These are phyloP conservation scores for Sesia apiformis DNA, from an alignment of 2,888 invertebrate genomes.

Conservation along the genomic window DNA sequence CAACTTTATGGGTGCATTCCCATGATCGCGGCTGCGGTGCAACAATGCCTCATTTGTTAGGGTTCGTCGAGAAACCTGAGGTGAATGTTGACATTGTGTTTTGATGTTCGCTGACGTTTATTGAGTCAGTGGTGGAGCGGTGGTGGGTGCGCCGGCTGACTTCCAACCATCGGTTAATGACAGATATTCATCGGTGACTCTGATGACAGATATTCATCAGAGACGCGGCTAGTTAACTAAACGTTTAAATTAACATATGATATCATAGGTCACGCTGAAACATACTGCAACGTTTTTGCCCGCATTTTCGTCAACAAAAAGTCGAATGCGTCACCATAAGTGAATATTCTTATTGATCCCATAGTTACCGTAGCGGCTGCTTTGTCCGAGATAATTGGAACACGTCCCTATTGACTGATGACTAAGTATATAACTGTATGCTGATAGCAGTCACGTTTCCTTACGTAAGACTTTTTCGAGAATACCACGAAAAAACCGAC, in stretches of 20 bases:
- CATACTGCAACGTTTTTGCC: not conserved
- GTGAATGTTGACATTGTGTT: slow-evolving; percentile 20
- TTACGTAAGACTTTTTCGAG: not conserved
- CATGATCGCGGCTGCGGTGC: slow-evolving; percentile 34
- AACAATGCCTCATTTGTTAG: slow-evolving; percentile 65
- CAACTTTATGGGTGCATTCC: slow-evolving; percentile 57
- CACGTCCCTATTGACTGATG: slow-evolving; percentile 16
- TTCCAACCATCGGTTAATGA: not conserved
- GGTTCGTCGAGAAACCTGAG: slow-evolving; percentile 51
- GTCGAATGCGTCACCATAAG: not conserved
- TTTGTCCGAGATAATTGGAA: slow-evolving; percentile 16
- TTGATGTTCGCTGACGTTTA: slow-evolving; percentile 13
- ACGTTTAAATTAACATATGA: not conserved
- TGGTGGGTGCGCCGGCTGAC: not conserved
- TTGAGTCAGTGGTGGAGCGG: not conserved
- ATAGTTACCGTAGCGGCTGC: slow-evolving; percentile 5
- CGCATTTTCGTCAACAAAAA: not conserved
- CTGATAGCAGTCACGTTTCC: not conserved
- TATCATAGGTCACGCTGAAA: not conserved
- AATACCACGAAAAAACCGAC: not conserved
- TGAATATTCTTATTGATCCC: not conserved
- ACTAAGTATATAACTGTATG: slow-evolving; percentile 3
- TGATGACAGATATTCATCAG: not conserved
- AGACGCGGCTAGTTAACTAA: not conserved
- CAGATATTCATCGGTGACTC: not conserved